Base-by-base conservation (phyloP, 1,140 invertebrate genomes). In the Medauroidea extradentata region DNA sequence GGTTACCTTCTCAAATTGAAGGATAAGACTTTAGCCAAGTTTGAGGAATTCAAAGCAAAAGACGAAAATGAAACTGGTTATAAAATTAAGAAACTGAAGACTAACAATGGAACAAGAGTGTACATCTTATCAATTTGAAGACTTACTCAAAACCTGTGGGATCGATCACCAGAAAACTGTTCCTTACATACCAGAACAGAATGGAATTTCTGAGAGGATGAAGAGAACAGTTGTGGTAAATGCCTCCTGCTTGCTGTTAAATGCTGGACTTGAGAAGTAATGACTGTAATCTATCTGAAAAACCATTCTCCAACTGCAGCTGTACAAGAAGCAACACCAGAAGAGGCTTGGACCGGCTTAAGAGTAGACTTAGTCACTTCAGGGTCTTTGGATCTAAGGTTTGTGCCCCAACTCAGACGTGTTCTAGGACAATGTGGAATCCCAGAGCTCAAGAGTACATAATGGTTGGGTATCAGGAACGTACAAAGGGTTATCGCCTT, bases 281-380 rank as follows among this genome's bases (percentile, higher is more conserved):
- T 64, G 41, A 75, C 67, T 43, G 75, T 73, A 8, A 68, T 64
- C 5, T 79, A 79, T 64, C 29, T 78, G n/a, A 63, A 67, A 80
- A 80, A 7, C 11, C 29, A 34, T 34, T 34, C 29, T 11, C 29
- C 29, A 34, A 34, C 29, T 34, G 29, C 29, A 34, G 29, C 29
- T 34, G 29, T 34, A 4, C 11, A 7, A 34, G 29, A 11, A 34
- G 29, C 29, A 34, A 34, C 29, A 34, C 29, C 29, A 34, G 29
- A 34, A 34, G 29, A 34, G 11, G 29, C 29, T 11, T 34, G 29
- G 29, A 34, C 29, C 11, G 29, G 29, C 5, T 34, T 34, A 11
- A 34, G 11, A 11, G 11, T 34, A 7, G 29, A 34, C 29, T 34
- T 34, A n/a, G 29, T 34, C 29, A 34, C 11, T 11, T 34, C 11